Conservation (phyloP, 2,113 vertebrate genomes). For the Hemiprocne comata region DNA sequence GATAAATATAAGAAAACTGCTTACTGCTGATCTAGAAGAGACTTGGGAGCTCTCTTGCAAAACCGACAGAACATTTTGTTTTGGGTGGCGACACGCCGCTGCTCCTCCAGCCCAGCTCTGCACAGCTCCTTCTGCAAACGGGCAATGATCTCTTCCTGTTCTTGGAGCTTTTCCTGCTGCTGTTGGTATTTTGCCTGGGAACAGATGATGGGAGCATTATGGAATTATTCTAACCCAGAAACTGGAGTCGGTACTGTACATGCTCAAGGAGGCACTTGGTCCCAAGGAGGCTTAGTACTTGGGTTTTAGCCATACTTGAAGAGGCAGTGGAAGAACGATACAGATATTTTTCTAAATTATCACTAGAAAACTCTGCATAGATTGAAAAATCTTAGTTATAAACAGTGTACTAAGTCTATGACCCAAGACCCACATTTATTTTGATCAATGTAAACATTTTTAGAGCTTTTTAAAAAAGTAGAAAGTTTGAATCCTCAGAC, state of each 20-base stretch:
- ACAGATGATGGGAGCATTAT: background rate
- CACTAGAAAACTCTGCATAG: background rate
- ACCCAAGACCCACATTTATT: background rate
- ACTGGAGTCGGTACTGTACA: background rate
- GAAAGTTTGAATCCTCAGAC: background rate
- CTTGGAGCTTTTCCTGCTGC: conserved; percentile 76
- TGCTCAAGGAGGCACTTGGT: background rate
- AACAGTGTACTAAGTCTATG: background rate
- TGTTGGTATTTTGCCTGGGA: conserved; percentile 71
- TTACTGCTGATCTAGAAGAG: conserved; percentile 81
- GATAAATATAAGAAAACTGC: background rate
- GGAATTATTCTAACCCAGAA: background rate
- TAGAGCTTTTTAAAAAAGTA: background rate
- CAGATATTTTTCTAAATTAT: background rate
- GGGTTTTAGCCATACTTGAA: background rate
- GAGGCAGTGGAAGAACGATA: background rate
- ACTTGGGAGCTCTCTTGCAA: conserved; percentile 71
- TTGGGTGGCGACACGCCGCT: conserved; percentile 70
- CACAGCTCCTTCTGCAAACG: conserved; percentile 80
- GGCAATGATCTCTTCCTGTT: conserved; percentile 75
- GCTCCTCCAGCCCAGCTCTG: conserved; percentile 76
- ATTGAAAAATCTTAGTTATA: background rate
- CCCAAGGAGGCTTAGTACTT: background rate
- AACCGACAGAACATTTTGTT: conserved; percentile 79
- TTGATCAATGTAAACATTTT: background rate